These are phyloP conservation scores for Keiferia lycopersicella DNA, from an alignment of 2,888 invertebrate species.

Conservation along the genomic window DNA sequence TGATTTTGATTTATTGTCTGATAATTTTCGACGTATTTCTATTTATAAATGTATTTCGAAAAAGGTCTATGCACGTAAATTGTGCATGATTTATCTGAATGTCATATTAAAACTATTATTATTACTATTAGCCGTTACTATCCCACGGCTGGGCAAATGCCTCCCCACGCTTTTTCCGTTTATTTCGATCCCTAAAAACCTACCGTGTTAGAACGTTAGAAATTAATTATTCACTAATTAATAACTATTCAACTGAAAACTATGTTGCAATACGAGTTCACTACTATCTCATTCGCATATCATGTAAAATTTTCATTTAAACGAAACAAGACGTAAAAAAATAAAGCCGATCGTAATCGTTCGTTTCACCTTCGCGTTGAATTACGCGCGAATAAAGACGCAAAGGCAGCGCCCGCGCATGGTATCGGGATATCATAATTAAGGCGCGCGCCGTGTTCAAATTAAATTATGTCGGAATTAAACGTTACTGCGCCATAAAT, in stretches of 20 bases:
- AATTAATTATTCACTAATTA: neutral
- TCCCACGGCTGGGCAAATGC: too few relatives aligned
- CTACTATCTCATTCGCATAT: slow-evolving; percentile 1
- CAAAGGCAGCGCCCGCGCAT: slow-evolving; percentile 31
- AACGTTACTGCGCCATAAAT: slow-evolving; percentile 67
- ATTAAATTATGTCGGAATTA: slow-evolving; percentile 74
- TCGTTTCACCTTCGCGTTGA: slow-evolving; percentile 13
- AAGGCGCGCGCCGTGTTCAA: slow-evolving; percentile 67
- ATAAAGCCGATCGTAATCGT: slow-evolving; percentile 12
- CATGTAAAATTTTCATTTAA: slow-evolving; percentile 15
- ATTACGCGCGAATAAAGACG: slow-evolving; percentile 28
- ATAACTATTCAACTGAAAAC: neutral
- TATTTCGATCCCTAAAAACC: too few relatives aligned
- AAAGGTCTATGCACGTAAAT: too few relatives aligned
- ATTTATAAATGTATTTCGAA: too few relatives aligned
- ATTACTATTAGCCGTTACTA: too few relatives aligned
- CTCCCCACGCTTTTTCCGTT: too few relatives aligned
- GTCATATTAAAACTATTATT: too few relatives aligned
- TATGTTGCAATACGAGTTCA: neutral
- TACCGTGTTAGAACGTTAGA: too few relatives aligned
- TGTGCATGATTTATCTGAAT: too few relatives aligned
- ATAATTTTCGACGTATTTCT: neutral
- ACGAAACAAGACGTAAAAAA: slow-evolving; percentile 1
- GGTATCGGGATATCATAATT: slow-evolving; percentile 68
- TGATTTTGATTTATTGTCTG: neutral